A percentile compares a stretch with the other conserved stretches of the same genome.
Evolutionary conservation across 2,888 invertebrate species (phyloP).

Genomic region (Drosophila flavopinicola): DNA sequence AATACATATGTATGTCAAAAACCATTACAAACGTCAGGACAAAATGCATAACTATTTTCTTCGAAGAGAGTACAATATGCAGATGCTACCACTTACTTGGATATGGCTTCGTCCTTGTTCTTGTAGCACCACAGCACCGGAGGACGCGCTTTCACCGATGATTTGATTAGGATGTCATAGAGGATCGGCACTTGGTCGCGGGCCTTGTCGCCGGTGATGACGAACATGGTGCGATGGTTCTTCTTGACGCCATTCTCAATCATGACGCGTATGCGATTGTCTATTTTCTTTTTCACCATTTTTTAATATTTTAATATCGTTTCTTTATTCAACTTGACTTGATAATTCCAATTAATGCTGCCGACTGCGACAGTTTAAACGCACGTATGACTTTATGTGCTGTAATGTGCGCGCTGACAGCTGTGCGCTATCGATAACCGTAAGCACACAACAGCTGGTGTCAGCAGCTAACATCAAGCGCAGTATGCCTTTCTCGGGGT

Average conservation of each 20-base stretch:
- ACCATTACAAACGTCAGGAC: too few species aligned
- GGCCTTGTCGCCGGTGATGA: slow-evolving; percentile 97
- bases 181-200: slow-evolving; percentile 98
- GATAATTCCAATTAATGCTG: not conserved
- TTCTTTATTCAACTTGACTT: not conserved
- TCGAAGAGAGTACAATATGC: too few species aligned
- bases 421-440: slow-evolving; percentile 5
- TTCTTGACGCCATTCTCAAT: slow-evolving; percentile 98
- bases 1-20: too few species aligned
- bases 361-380: slow-evolving; percentile 22
- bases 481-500: too few species aligned
- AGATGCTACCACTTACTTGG: slow-evolving; percentile 86
- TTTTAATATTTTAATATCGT: too few species aligned
- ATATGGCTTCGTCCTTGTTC: slow-evolving; percentile 94
- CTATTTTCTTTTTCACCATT: slow-evolving; percentile 97
- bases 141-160: slow-evolving; percentile 95
- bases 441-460: too few species aligned
- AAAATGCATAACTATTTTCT: too few species aligned
- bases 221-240: slow-evolving; percentile 96
- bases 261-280: slow-evolving; percentile 96
- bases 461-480: too few species aligned
- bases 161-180: slow-evolving; percentile 98
- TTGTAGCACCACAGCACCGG: slow-evolving; percentile 99
- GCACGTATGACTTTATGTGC: slow-evolving; percentile 31
- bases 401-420: slow-evolving; percentile 4